Base-by-base conservation (phyloP, 2,113 vertebrate species). In the Athene cunicularia region DNA sequence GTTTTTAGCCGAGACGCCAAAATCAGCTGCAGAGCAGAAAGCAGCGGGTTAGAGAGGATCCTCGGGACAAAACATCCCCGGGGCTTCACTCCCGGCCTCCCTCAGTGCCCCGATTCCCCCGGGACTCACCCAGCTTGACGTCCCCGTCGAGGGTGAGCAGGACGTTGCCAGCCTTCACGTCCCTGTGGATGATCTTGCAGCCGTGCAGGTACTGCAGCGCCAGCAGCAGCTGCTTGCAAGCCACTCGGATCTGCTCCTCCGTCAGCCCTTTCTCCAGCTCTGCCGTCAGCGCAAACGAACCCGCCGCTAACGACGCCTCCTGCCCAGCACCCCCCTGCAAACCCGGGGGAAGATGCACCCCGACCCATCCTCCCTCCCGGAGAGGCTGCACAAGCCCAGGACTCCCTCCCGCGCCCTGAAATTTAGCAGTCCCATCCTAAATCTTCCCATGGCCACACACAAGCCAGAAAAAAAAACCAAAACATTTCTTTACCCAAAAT, bases 1-100 rank as follows among this genome's bases (percentile, higher is more conserved):
- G 49, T 98, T 98, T 62, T 98, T 98, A 33, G 98, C 98, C 5
- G 98, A 98, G 56, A 98, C 98, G 1, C 98, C 98, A 67, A 98
- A 98, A 80, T 98, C 98, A 2, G 98, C 98, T 98, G 75, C 17
- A 23, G 64, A 49, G 60, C 30, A 75, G 62, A 56, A 64, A 76
- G 35, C 0, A 8, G 33, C 1, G 9, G 0, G n/a, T 52, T 22
- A 19, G 50, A 28, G 43, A 56, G 3, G 39, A 39, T 19, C 77
- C 64, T 5, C 2, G 32, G 77, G 37, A 43, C 12, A 5, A 32
- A 62, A 12, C 84, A 18, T 1, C 59, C 35, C 49, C 1, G 2
- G 41, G 30, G 6, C 7, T 27, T 26, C 16, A 2, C 24, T 63
- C 35, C 66, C 1, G 0, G 14, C 32, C 27, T 41, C 76, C 39